phyloP scores from a whole-genome alignment of 1,140 invertebrate genomes.

The Brachionus calyciflorus region DNA sequence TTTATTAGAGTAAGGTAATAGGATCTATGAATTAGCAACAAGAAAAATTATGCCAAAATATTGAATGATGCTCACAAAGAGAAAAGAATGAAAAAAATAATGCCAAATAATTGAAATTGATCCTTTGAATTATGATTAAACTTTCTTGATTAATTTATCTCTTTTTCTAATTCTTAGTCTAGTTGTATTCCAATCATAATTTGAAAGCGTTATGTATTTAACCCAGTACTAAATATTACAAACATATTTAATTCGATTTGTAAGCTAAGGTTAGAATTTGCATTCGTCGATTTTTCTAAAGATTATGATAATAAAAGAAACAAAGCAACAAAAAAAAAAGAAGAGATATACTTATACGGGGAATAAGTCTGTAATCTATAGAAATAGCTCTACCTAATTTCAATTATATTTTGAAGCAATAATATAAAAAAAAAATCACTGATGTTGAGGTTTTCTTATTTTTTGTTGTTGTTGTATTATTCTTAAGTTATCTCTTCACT shows the following conservation, averaged over 20 bases:
- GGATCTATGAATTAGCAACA: too few species aligned
- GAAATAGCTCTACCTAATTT: neutral
- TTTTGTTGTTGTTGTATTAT: neutral
- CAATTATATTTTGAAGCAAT: neutral
- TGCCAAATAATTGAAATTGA: slow-evolving; percentile 11
- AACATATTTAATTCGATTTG: neutral
- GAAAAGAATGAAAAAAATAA: neutral
- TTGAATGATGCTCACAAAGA: too few species aligned
- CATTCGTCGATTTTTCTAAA: slow-evolving; percentile 4
- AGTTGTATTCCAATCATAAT: neutral
- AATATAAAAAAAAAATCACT: neutral
- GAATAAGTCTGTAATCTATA: slow-evolving; percentile 32
- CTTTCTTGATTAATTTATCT: neutral
- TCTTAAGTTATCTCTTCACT: neutral
- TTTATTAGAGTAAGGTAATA: too few species aligned
- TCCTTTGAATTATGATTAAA: slow-evolving; percentile 18
- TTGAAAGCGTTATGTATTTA: slow-evolving; percentile 43
- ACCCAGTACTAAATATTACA: slow-evolving; percentile 11
- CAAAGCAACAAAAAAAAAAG: neutral
- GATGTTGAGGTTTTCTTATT: neutral
- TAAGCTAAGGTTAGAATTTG: slow-evolving; percentile 1
- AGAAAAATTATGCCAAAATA: too few species aligned
- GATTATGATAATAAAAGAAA: slow-evolving; percentile 35
- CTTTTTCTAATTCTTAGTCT: neutral
- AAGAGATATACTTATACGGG: too few species aligned